Conservation (phyloP, 37 sponge, comb jelly and placozoan genomes). For the Ianthella basta region DNA sequence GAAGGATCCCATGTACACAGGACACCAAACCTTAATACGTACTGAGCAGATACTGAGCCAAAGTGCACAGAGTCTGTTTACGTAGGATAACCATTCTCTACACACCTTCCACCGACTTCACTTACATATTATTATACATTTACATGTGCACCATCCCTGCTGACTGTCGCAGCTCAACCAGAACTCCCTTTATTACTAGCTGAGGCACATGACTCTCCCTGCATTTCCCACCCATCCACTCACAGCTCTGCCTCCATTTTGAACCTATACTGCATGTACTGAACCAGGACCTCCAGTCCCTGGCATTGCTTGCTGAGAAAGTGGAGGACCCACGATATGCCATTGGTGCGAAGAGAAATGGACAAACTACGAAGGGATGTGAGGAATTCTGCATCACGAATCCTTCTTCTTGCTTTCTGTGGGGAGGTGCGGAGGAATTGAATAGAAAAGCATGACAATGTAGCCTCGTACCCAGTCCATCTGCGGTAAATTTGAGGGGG, state of each 20-base stretch:
- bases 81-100: too few relatives aligned
- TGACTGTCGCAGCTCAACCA: background rate
- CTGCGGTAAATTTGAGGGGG: too few relatives aligned
- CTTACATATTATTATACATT: too few relatives aligned
- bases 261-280: conserved; percentile 71
- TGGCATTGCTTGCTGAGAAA: conserved; percentile 63
- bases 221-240: background rate
- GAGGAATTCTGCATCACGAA: conserved; percentile 37
- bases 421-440: too few relatives aligned
- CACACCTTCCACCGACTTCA: too few relatives aligned
- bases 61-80: too few relatives aligned
- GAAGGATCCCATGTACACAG: too few relatives aligned
- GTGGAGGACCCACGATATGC: conserved; percentile 74
- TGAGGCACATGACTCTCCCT: background rate
- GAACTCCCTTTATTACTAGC: background rate
- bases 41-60: too few relatives aligned
- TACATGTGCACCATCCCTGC: background rate
- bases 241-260: conserved; percentile 48
- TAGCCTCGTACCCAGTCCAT: too few relatives aligned
- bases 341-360: conserved; percentile 78
- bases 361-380: conserved; percentile 55
- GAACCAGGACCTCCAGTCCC: conserved; percentile 71
- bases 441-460: too few relatives aligned
- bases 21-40: too few relatives aligned
- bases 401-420: conserved; percentile 42